Percentiles rank a stretch among this genome's conserved stretches.
These are phyloP conservation scores for Laspeyria flexula DNA, from an alignment of 2,888 invertebrate species.

Conservation along the genomic window DNA sequence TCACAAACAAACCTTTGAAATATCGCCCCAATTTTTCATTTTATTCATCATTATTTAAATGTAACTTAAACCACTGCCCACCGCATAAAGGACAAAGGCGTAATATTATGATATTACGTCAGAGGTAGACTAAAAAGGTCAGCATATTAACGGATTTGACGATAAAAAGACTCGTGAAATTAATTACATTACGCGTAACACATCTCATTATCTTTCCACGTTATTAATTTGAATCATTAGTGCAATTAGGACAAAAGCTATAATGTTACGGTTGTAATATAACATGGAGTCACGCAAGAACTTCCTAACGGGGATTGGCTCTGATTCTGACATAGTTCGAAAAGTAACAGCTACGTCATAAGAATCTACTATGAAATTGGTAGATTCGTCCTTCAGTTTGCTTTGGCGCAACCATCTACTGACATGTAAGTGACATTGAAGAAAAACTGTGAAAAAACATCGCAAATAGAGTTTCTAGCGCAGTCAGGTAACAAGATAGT, in stretches of 20 bases:
- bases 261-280: slow-evolving; percentile 47
- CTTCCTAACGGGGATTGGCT: slow-evolving; percentile 52
- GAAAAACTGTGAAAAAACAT: no score
- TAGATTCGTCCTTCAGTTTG: no score
- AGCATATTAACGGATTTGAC: slow-evolving; percentile 18
- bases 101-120: no score
- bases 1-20: no score
- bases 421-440: no score
- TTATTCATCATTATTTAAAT: no score
- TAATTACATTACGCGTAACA: slow-evolving; percentile 52
- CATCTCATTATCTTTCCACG: slow-evolving; percentile 55
- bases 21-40: no score
- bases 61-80: no score
- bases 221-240: slow-evolving; percentile 59
- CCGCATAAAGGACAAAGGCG: no score
- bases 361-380: not conserved
- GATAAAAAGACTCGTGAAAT: slow-evolving; percentile 32
- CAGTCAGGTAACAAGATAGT: no score
- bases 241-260: slow-evolving; percentile 59
- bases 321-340: slow-evolving; percentile 8
- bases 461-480: no score
- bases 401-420: no score
- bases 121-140: not conserved
- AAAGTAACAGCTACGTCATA: not conserved
- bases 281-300: slow-evolving; percentile 59